Evolutionary conservation across 2,888 invertebrate genomes (phyloP).

Genomic region (Limnephilus lunatus): DNA sequence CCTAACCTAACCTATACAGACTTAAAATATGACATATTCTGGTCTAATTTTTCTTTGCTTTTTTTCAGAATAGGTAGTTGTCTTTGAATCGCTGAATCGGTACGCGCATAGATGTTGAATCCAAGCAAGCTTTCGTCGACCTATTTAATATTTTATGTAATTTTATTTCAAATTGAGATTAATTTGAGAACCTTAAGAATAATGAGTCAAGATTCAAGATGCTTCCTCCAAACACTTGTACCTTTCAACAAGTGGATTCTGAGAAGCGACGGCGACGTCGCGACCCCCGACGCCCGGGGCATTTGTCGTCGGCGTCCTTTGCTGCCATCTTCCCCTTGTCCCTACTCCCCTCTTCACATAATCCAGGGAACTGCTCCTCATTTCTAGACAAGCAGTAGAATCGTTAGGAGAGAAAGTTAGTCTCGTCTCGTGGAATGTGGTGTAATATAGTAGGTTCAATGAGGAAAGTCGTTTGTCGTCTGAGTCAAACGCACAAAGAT

Average conservation of each 20-base stretch:
- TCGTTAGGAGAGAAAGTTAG: background rate
- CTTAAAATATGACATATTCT: no score
- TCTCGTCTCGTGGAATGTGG: background rate
- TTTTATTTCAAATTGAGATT: background rate
- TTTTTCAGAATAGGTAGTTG: no score
- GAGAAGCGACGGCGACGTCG: background rate
- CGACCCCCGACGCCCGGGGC: constrained; percentile 48
- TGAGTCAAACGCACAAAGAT: constrained; percentile 18
- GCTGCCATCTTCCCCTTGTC: constrained; percentile 27
- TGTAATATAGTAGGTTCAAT: background rate
- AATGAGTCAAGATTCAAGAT: constrained; percentile 22
- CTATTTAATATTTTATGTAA: background rate
- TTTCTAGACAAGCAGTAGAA: background rate
- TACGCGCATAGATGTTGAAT: no score
- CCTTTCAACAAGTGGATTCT: constrained; percentile 41
- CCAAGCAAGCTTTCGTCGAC: background rate
- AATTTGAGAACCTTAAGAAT: constrained; percentile 32
- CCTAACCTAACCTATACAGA: no score
- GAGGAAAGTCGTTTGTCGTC: constrained; percentile 30
- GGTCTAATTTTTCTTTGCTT: no score
- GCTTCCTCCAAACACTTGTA: background rate
- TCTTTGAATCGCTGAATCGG: no score
- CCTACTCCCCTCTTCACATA: background rate
- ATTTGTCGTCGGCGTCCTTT: constrained; percentile 52
- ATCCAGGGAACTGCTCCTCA: background rate